Conservation (phyloP, 2,888 invertebrate species). For the Diloba caeruleocephala region DNA sequence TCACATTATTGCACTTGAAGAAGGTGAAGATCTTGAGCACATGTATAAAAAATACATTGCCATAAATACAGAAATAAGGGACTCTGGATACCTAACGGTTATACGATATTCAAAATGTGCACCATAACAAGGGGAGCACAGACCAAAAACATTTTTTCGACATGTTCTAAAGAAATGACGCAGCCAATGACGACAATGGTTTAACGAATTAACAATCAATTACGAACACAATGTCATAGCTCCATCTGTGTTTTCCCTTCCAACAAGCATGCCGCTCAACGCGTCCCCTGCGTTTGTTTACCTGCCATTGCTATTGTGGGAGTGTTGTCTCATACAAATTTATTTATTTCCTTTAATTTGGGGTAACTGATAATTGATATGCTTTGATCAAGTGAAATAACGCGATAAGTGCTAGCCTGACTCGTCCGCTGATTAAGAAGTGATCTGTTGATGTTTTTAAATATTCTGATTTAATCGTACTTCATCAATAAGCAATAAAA, state of each 20-base stretch:
- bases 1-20: too few species aligned
- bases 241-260: slow-evolving; percentile 11
- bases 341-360: slow-evolving; percentile 7
- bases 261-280: neutral
- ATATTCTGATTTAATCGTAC: too few species aligned
- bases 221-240: slow-evolving; percentile 13
- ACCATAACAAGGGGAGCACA: neutral
- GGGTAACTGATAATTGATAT: slow-evolving; percentile 7
- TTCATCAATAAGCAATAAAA: too few species aligned
- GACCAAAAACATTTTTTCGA: neutral
- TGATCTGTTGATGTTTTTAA: too few species aligned
- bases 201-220: neutral
- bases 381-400: too few species aligned
- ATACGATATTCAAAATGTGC: too few species aligned
- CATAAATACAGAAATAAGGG: too few species aligned
- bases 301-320: slow-evolving; percentile 9
- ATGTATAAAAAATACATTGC: too few species aligned
- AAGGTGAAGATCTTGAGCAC: too few species aligned
- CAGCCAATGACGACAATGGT: slow-evolving; percentile 10
- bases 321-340: slow-evolving; percentile 6
- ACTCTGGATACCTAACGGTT: too few species aligned
- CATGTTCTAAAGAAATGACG: neutral
- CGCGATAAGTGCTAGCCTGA: too few species aligned
- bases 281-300: slow-evolving; percentile 8
- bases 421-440: too few species aligned